Conservation (phyloP, 2,797 vertebrate species). For the Hydrocynus forskahlii region DNA sequence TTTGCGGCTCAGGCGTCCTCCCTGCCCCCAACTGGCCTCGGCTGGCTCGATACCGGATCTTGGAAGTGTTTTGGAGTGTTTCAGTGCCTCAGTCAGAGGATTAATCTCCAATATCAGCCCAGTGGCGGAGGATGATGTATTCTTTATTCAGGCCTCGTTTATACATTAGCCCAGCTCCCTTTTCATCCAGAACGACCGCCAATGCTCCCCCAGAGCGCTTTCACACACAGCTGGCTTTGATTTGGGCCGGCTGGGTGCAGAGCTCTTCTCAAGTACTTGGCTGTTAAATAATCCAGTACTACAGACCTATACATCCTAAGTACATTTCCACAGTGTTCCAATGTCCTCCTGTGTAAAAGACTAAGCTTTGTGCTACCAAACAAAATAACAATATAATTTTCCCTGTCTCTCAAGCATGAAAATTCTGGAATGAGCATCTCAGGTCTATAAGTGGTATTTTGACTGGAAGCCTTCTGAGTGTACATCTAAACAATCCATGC, state of each 20-base stretch:
- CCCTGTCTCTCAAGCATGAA: neutral
- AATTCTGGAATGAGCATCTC: neutral
- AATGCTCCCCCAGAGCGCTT: conserved; percentile 34
- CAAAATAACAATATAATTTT: neutral
- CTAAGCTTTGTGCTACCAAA: neutral
- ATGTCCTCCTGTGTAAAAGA: neutral
- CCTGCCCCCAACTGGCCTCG: conserved; percentile 18
- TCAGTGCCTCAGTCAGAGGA: conserved; percentile 28
- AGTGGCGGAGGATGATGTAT: conserved; percentile 41
- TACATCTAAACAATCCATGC: neutral
- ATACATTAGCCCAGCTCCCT: conserved; percentile 38
- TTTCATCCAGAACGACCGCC: conserved; percentile 45
- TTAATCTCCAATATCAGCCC: conserved; percentile 52
- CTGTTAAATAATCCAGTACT: conserved; percentile 1
- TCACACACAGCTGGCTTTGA: conserved; percentile 50
- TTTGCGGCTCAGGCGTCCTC: conserved; percentile 5
- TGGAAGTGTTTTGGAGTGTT: conserved; percentile 44
- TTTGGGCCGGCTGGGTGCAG: conserved; percentile 41
- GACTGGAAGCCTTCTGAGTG: neutral
- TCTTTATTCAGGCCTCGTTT: conserved; percentile 34
- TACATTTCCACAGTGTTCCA: neutral
- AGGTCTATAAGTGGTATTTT: neutral
- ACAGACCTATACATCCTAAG: neutral
- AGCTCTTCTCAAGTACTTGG: conserved; percentile 5
- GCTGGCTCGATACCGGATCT: conserved; percentile 42